phyloP scores from a whole-genome alignment of 2,113 vertebrate genomes.

The Pseudonaja textilis region DNA sequence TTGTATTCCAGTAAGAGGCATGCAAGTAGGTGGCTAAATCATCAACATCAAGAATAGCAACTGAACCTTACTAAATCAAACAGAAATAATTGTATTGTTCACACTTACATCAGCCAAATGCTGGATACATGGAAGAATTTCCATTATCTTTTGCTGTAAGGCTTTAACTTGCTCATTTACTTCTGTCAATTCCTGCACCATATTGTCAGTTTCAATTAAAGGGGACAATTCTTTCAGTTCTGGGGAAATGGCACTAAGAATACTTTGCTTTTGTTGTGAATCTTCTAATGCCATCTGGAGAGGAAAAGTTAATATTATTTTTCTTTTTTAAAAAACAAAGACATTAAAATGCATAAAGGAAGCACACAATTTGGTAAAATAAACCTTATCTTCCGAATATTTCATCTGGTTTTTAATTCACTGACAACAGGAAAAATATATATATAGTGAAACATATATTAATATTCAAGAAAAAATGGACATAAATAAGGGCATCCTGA shows the following conservation, averaged over 20 bases:
- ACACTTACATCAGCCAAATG: constrained; percentile 82
- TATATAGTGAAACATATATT: background rate
- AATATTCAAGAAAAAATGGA: background rate
- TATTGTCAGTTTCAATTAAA: constrained; percentile 74
- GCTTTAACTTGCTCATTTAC: constrained; percentile 70
- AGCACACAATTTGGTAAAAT: background rate
- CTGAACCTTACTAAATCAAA: background rate
- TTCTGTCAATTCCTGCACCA: constrained; percentile 70
- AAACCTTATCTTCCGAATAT: background rate
- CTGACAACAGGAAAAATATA: background rate
- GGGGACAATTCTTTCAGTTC: constrained; percentile 81
- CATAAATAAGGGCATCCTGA: no score
- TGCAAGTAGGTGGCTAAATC: background rate
- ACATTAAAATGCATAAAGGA: background rate
- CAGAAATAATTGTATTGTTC: background rate
- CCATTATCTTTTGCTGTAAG: constrained; percentile 78
- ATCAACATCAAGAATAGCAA: background rate
- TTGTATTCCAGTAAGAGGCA: background rate
- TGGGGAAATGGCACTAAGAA: constrained; percentile 72
- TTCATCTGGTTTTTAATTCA: background rate
- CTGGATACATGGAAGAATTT: constrained; percentile 79
- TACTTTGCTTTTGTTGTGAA: constrained; percentile 81
- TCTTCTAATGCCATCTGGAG: constrained; percentile 88
- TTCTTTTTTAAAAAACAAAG: background rate
- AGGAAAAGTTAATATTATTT: background rate